Conservation (phyloP, 2,113 vertebrate genomes). For the Clarias magur region DNA sequence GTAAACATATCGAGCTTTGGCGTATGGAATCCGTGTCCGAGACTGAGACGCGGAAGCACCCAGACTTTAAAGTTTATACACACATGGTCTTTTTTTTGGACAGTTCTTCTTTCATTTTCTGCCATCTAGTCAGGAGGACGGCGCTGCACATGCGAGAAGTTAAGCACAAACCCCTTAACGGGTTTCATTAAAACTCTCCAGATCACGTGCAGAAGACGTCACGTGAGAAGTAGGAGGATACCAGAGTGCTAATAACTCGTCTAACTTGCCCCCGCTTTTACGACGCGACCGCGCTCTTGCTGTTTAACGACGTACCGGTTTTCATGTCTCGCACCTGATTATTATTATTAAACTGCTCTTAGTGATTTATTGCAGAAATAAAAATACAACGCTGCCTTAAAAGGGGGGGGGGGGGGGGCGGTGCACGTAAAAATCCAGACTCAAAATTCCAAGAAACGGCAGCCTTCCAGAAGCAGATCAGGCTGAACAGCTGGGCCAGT, state of each 20-base stretch:
- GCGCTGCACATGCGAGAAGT: no score
- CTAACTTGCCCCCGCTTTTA: not conserved
- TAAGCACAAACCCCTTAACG: not conserved
- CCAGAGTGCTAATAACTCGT: not conserved
- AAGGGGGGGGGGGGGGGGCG: no score
- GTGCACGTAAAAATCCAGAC: not conserved
- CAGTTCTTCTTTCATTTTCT: not conserved
- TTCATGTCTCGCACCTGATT: not conserved
- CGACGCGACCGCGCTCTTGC: not conserved
- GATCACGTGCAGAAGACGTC: not conserved
- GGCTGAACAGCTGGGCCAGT: constrained; percentile 10
- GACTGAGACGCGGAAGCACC: no score
- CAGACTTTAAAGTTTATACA: no score
- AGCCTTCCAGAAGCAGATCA: not conserved
- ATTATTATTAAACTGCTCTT: not conserved
- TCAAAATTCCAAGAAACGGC: not conserved
- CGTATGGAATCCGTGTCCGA: no score
- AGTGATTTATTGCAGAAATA: not conserved
- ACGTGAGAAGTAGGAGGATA: not conserved
- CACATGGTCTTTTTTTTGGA: not conserved
- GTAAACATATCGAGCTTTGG: no score
- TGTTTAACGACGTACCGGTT: not conserved
- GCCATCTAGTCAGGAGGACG: not conserved
- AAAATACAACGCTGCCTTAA: not conserved
- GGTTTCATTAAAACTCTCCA: not conserved